Conservation (phyloP, 2,113 vertebrate species). For the Narcine bancroftii region DNA sequence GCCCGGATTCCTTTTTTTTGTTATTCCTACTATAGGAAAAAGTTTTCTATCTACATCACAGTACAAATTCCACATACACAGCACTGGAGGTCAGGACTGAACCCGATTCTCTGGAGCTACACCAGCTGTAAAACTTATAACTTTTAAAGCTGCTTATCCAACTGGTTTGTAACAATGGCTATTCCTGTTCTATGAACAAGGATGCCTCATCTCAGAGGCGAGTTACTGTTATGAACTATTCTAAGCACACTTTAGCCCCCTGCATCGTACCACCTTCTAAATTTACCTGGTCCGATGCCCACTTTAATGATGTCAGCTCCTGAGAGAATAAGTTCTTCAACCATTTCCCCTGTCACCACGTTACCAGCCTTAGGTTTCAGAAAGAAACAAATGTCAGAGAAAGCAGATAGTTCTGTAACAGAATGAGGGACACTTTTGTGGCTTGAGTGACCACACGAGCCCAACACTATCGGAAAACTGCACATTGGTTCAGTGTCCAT, state of each 20-base stretch:
- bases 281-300: conserved; percentile 87
- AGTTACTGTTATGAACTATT: not conserved
- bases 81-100: too few species aligned
- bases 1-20: too few species aligned
- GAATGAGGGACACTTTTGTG: not conserved
- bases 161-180: not conserved
- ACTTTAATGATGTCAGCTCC: conserved; percentile 98
- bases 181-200: not conserved
- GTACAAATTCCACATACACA: too few species aligned
- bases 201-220: not conserved
- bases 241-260: not conserved
- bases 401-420: not conserved
- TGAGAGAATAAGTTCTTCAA: conserved; percentile 91
- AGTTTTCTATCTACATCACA: too few species aligned
- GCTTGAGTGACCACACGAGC: not conserved
- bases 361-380: conserved; percentile 77
- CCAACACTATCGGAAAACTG: not conserved
- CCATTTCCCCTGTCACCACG: conserved; percentile 97
- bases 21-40: too few species aligned
- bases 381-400: not conserved
- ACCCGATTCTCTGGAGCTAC: too few species aligned
- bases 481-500: not conserved
- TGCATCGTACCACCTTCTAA: not conserved
- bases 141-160: not conserved
- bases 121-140: not conserved